Conservation (phyloP, 2,888 invertebrate species). For the Ochlodes sylvanus region DNA sequence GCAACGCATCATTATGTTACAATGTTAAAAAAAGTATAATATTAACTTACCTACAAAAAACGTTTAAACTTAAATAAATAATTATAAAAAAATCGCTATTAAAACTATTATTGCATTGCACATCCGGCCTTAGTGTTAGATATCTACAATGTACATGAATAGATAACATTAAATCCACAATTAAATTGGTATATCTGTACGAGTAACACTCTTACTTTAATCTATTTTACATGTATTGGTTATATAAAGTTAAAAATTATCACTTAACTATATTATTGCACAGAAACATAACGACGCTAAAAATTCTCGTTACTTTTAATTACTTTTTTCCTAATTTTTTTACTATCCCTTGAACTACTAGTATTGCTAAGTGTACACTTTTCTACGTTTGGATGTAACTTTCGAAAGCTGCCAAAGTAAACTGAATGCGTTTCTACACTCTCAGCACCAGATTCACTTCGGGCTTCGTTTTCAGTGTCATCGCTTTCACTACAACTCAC, state of each 20-base stretch:
- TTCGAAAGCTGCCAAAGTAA: conserved; percentile 90
- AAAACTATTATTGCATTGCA: conserved; percentile 80
- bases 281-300: conserved; percentile 45
- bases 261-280: conserved; percentile 70
- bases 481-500: conserved; percentile 90
- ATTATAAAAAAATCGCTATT: conserved; percentile 44
- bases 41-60: too few species aligned
- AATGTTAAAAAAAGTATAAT: too few species aligned
- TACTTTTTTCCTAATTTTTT: conserved; percentile 42
- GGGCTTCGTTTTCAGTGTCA: conserved; percentile 91
- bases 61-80: neutral
- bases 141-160: conserved; percentile 28
- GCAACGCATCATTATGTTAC: too few species aligned
- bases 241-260: conserved; percentile 15
- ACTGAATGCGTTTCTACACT: conserved; percentile 95
- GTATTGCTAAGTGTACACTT: conserved; percentile 43
- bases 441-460: conserved; percentile 94
- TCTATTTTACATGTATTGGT: neutral
- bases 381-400: conserved; percentile 62
- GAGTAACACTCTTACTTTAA: conserved; percentile 6
- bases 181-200: conserved; percentile 3
- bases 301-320: conserved; percentile 33
- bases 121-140: conserved; percentile 68
- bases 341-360: conserved; percentile 50
- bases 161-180: conserved; percentile 6